Conservation (phyloP, 2,888 invertebrate species). For the Cheilosia impressa region DNA sequence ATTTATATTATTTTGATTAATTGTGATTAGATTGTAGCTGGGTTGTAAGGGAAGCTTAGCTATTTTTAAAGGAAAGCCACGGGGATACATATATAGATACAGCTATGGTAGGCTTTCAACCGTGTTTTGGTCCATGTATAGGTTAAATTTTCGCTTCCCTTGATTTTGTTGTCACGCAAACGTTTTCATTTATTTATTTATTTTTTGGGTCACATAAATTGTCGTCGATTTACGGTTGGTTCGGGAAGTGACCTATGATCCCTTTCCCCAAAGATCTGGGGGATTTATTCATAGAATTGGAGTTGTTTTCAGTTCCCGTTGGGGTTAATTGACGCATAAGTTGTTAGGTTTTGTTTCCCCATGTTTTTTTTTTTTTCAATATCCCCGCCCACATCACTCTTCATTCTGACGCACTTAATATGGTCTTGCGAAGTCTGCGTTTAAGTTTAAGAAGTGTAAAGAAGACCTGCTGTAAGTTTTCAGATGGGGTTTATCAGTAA, state of each 20-base stretch:
- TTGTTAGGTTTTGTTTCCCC: background rate
- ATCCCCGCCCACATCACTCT: background rate
- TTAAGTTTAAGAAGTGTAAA: too few species aligned
- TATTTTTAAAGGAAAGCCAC: conserved; percentile 51
- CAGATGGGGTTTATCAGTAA: too few species aligned
- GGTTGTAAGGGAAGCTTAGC: conserved; percentile 24
- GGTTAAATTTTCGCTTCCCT: conserved; percentile 53
- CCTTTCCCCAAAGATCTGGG: background rate
- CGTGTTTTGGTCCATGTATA: conserved; percentile 51
- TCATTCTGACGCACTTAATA: too few species aligned
- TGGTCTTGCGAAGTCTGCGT: too few species aligned
- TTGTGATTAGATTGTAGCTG: conserved; percentile 67
- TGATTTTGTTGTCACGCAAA: conserved; percentile 34
- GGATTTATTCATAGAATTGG: conserved; percentile 41
- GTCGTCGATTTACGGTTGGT: conserved; percentile 35
- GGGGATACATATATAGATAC: background rate
- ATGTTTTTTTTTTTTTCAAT: background rate
- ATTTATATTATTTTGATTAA: conserved; percentile 73
- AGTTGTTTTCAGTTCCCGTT: conserved; percentile 26
- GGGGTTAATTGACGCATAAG: conserved; percentile 46
- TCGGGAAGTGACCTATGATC: conserved; percentile 22
- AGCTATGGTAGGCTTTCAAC: conserved; percentile 6
- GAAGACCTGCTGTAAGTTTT: too few species aligned
- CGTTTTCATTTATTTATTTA: conserved; percentile 58
- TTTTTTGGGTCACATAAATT: conserved; percentile 68